Evolutionary conservation across 37 sponge, comb jelly and placozoan species (phyloP).

Genomic region (Eunapius fragilis): DNA sequence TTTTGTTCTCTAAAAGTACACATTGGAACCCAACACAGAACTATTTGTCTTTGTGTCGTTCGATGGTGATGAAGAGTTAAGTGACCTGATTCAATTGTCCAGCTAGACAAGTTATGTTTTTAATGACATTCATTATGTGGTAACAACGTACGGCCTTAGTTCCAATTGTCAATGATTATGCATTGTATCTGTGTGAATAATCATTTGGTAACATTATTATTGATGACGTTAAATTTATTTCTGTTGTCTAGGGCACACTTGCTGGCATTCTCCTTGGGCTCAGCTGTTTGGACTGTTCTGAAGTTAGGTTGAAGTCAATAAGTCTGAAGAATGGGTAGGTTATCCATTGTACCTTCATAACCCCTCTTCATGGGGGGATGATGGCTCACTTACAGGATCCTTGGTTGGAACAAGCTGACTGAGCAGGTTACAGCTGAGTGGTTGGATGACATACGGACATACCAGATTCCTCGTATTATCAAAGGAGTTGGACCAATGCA

Average conservation of each 20-base stretch:
- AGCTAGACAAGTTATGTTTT: too few species aligned
- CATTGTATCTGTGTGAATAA: too few species aligned
- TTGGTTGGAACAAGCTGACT: conserved; percentile 82
- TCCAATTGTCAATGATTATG: too few species aligned
- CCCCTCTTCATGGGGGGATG: not conserved
- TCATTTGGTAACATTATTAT: not conserved
- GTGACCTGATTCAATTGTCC: too few species aligned
- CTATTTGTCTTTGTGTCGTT: too few species aligned
- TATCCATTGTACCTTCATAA: not conserved
- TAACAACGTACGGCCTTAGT: too few species aligned
- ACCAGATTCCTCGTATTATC: conserved; percentile 84
- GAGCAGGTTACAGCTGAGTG: conserved; percentile 71
- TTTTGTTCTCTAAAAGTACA: too few species aligned
- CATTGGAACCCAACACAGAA: too few species aligned
- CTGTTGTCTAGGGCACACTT: conserved; percentile 63
- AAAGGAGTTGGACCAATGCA: conserved; percentile 95
- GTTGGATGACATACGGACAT: conserved; percentile 71
- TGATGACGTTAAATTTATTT: not conserved
- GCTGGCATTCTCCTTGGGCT: conserved; percentile 86
- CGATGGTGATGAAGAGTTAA: too few species aligned
- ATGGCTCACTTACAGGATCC: conserved; percentile 35
- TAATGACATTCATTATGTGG: too few species aligned
- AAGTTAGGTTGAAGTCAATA: conserved; percentile 81
- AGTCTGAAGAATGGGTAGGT: conserved; percentile 80
- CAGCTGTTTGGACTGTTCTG: conserved; percentile 86